These are phyloP conservation scores for Spea bombifrons DNA, from an alignment of 2,113 vertebrate species.

Conservation along the genomic window DNA sequence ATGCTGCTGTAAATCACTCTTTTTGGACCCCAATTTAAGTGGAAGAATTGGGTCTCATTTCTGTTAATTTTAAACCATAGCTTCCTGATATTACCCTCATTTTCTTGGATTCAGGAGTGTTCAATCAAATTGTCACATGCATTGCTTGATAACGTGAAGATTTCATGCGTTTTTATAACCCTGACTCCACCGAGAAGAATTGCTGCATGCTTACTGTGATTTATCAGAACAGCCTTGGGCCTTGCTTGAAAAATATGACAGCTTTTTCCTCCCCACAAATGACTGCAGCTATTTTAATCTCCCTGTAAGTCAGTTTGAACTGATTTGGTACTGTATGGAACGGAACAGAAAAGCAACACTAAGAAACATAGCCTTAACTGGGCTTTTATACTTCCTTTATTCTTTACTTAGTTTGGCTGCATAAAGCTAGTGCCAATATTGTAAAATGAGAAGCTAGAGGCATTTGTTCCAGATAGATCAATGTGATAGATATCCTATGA, in stretches of 20 bases:
- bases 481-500: no score
- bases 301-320: background rate
- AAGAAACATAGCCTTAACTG: no score
- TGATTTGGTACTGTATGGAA: background rate
- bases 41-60: no score
- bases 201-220: background rate
- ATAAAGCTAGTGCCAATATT: no score
- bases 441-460: no score
- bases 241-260: background rate
- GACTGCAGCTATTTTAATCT: background rate
- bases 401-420: no score
- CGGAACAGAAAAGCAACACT: no score
- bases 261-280: background rate
- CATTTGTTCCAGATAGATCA: no score
- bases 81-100: background rate
- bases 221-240: background rate
- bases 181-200: background rate
- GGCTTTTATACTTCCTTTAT: background rate
- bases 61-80: background rate
- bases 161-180: background rate
- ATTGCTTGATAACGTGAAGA: background rate
- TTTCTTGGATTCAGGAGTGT: background rate
- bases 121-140: constrained; percentile 3
- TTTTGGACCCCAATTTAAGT: no score
- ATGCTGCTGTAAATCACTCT: no score